These are phyloP conservation scores for Ifrita kowaldi DNA, from an alignment of 2,113 vertebrate species.

Conservation along the genomic window DNA sequence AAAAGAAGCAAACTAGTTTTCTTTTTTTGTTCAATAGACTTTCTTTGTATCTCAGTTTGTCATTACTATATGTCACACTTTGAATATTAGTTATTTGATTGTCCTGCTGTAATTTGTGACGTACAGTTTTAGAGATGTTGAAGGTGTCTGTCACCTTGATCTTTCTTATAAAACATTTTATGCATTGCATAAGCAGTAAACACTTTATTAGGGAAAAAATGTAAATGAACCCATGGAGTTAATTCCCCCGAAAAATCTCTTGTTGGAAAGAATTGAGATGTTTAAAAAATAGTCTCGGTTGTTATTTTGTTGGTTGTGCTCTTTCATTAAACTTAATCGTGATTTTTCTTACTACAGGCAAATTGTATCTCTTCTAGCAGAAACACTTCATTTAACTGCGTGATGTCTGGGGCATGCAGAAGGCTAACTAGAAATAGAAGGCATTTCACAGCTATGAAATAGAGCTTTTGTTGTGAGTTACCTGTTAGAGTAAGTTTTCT, in stretches of 20 bases:
- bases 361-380: not conserved
- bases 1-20: not conserved
- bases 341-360: not conserved
- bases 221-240: not conserved
- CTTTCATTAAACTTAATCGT: not conserved
- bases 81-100: conserved; percentile 33
- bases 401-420: not conserved
- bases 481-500: not conserved
- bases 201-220: not conserved
- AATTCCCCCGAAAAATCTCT: not conserved
- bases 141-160: conserved; percentile 33
- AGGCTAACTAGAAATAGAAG: not conserved
- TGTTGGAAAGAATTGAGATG: not conserved
- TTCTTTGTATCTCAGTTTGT: conserved; percentile 38
- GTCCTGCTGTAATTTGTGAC: conserved; percentile 12
- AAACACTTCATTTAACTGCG: not conserved
- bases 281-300: not conserved
- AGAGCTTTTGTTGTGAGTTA: not conserved
- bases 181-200: not conserved
- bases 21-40: not conserved
- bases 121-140: conserved; percentile 35
- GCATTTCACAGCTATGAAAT: not conserved
- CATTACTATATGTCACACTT: conserved; percentile 12
- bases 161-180: conserved; percentile 43
- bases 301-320: not conserved